Evolutionary conservation across 2,113 vertebrate genomes (phyloP), one percentile per base, ranked within the genome.

Genomic region (Chionis minor): DNA sequence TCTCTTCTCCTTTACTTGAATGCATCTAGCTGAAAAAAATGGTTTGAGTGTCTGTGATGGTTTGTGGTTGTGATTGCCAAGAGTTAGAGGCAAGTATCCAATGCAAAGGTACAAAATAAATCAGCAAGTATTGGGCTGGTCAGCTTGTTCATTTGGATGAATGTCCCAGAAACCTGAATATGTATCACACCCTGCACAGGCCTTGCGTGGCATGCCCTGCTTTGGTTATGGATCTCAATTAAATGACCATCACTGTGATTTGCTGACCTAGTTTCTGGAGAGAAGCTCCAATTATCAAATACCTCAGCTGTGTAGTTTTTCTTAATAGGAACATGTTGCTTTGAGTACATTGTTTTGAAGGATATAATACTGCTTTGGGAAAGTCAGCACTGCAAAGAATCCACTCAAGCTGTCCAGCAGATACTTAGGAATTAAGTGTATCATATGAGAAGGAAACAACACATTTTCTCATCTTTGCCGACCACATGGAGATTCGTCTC

Each of bases 361-460:
- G 66, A 55, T 32, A 44, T 9, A 73, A 12, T 35, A 12, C 54
- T 55, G 42, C 63, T 94, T 79, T 91, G 86, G 78, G 78, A 85
- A 81, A 92, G 38, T 32, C 85, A 96, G 70, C 55, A 19, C 49
- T 45, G 83, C 47, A 91, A 92, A 51, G 58, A 95, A 96, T 95
- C 73, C 55, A 18, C 81, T 73, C 84, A 27, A 59, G 42, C 47
- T 79, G 81, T 70, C 87, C 96, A 95, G 74, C 66, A 95, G 92
- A 94, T 58, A 70, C 42, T 92, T 77, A 3, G 74, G 92, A 95
- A 96, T 96, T 90, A 94, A 94, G n/a, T 28, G 15, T 77, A 73
- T 95, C 92, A 85, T 90, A 62, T 85, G 89, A 96, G 94, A 45
- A 95, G 94, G 94, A 97, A 96, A 90, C 79, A 79, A 91, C 54